Evolutionary conservation across 1,140 invertebrate genomes (phyloP), one percentile per base, ranked within the genome.

Genomic region (Drosophila sechellia): DNA sequence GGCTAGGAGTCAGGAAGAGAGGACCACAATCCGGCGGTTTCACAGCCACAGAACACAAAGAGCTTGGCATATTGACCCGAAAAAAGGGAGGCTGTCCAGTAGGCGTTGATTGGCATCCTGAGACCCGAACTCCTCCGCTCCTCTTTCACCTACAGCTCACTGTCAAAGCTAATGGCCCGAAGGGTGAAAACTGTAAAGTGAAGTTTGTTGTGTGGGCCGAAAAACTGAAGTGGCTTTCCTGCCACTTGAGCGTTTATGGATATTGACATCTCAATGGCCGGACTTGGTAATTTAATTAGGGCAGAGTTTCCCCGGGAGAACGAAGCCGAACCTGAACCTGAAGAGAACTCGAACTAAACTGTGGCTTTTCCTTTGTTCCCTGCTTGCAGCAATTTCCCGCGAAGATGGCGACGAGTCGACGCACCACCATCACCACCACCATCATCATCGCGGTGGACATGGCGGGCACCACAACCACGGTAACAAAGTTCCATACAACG

Each of bases 401-500:
- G 95, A 96, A 92, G 95, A 96, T 92, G 94, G 94, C 80, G 95
- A 96, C 66, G 95, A 95, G 54, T 90, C 94, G 68, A 87, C 89
- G 77, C 79, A 91, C 60, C 80, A 91, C 63, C 89, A 92, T 80
- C 90, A 90, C 52, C 66, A 70, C 57, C 84, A 91, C 54, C 86
- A 91, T 71, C 80, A 92, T 83, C 83, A 91, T 65, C 90, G 91
- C 78, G 85, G 89, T 60, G 80, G 90, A 45, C 83, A 90, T 69
- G 85, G 90, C 52, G 83, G 89, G 56, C 83, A 91, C 60, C 91
- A 92, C 73, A 92, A 91, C 79, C 91, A 92, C 90, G 90, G 87
- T 92, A 94, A 94, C 78, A 96, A 96, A 93, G 93, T 96, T 91
- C 94, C 95, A 72, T 97, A 97, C 93, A 97, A 97, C 93, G 96